Evolutionary conservation across 2,888 invertebrate genomes (phyloP), one percentile per base, ranked within the genome.

Genomic region (Noctua pronuba): DNA sequence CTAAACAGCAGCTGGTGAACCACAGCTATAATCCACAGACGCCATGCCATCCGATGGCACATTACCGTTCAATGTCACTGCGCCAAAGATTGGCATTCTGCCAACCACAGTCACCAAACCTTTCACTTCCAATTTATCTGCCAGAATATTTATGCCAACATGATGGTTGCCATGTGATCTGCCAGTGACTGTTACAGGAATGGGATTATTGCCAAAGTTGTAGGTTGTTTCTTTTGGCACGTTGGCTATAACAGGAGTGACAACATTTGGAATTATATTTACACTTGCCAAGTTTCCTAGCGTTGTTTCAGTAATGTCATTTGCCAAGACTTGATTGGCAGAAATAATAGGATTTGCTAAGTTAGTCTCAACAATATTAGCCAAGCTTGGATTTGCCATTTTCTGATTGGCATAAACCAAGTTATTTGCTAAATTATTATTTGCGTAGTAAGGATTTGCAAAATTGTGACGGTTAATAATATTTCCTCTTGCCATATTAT

Each of bases 61-160:
- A 46, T 90, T 90, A 0, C 95, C 95, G 76, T 92, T 93, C 0
- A 95, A 68, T 3, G 89, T 85, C 0, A 95, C 94, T 7, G 92
- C 88, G 18, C 94, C 93, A 74, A 89, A 90, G 28, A 95, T 90
- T 21, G 95, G 95, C 88, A 95, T 89, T 55, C 88, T 91, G 0
- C 95, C 95, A 84, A 87, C 90, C 0, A 95, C 93, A 6, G 91
- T 88, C 0, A 95, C 92, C 2, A 87, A 86, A 0, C 95, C 95
- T n/a, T 88, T 90, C 0, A 95, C 92, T 88, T 95, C 90, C 18
- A 95, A 85, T 7, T 91, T 93, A 79, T 95, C 94, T 0, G 94
- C 91, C 28, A 90, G 73, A 21, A 95, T 86, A 55, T 92, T 91
- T 0, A 95, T 84, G 0, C 94, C 94, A 85, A 92, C 90, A 0